These are phyloP conservation scores for Drosophila aff. DNA, from an alignment of 1,140 invertebrate species.

Conservation along the genomic window DNA sequence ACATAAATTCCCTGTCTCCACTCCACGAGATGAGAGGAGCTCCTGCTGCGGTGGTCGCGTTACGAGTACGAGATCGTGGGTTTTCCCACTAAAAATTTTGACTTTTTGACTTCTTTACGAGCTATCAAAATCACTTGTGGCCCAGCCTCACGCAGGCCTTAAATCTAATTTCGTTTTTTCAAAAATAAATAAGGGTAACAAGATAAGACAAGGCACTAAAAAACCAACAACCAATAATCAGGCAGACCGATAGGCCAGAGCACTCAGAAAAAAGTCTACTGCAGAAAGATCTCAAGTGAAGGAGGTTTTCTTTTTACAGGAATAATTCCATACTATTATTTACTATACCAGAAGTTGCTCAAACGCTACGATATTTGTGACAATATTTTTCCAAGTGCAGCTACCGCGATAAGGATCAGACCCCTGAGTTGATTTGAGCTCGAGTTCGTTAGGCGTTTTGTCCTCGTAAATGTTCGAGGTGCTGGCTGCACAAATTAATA, in stretches of 20 bases:
- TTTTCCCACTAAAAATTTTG: slow-evolving; percentile 62
- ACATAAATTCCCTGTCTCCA: slow-evolving; percentile 72
- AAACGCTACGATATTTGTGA: no score
- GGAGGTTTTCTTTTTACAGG: accelerated
- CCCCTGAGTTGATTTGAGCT: slow-evolving; percentile 42
- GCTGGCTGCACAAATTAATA: slow-evolving; percentile 81
- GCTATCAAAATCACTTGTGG: slow-evolving; percentile 81
- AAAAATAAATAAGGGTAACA: slow-evolving; percentile 75
- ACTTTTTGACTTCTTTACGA: slow-evolving; percentile 80
- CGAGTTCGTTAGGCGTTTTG: slow-evolving; percentile 69
- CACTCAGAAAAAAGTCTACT: slow-evolving; percentile 1
- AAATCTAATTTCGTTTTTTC: slow-evolving; percentile 81
- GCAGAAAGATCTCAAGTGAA: no score
- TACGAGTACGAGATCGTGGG: slow-evolving; percentile 34
- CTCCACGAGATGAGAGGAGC: slow-evolving; percentile 21
- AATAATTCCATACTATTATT: background rate
- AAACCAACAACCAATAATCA: slow-evolving; percentile 51
- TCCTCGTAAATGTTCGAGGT: slow-evolving; percentile 68
- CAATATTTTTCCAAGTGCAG: slow-evolving; percentile 10
- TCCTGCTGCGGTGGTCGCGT: slow-evolving; percentile 77
- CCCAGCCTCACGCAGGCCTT: slow-evolving; percentile 56
- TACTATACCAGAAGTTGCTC: background rate
- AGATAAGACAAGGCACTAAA: slow-evolving; percentile 70
- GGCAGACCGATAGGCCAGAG: slow-evolving; percentile 27
- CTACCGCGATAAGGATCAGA: slow-evolving; percentile 56